Evolutionary conservation across 2,797 vertebrate species (phyloP).

Genomic region (Apogon hyalosoma): DNA sequence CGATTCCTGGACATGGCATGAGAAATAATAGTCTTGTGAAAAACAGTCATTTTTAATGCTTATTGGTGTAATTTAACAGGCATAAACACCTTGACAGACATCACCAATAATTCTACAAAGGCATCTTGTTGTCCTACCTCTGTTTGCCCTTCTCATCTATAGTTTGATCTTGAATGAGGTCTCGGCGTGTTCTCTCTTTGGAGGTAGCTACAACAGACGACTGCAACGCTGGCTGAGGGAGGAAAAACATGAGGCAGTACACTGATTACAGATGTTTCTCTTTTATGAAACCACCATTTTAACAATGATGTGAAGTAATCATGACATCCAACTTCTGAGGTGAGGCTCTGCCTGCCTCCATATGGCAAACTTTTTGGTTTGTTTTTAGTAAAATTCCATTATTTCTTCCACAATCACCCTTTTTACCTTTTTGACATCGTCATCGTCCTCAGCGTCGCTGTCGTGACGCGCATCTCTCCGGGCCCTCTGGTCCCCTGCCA

Average conservation of each 20-base stretch:
- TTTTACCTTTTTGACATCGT: slow-evolving; percentile 90
- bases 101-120: too few species aligned
- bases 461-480: slow-evolving; percentile 97
- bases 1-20: slow-evolving; percentile 88
- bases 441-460: slow-evolving; percentile 98
- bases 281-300: not conserved
- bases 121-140: slow-evolving; percentile 79
- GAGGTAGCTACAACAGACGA: slow-evolving; percentile 99
- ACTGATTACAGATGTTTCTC: not conserved
- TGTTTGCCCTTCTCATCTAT: slow-evolving; percentile 99
- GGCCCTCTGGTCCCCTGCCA: slow-evolving; percentile 96
- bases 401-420: too few species aligned
- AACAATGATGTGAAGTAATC: too few species aligned
- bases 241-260: not conserved
- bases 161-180: slow-evolving; percentile 99
- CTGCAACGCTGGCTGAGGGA: slow-evolving; percentile 94
- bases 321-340: too few species aligned
- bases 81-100: too few species aligned
- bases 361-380: too few species aligned
- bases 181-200: slow-evolving; percentile 98
- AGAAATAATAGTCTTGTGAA: too few species aligned
- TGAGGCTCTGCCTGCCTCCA: too few species aligned
- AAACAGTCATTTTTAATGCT: not conserved
- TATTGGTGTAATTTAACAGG: not conserved
- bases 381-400: too few species aligned